Base-by-base conservation (phyloP, 2,797 vertebrate genomes). In the Tympanoctomys barrerae region DNA sequence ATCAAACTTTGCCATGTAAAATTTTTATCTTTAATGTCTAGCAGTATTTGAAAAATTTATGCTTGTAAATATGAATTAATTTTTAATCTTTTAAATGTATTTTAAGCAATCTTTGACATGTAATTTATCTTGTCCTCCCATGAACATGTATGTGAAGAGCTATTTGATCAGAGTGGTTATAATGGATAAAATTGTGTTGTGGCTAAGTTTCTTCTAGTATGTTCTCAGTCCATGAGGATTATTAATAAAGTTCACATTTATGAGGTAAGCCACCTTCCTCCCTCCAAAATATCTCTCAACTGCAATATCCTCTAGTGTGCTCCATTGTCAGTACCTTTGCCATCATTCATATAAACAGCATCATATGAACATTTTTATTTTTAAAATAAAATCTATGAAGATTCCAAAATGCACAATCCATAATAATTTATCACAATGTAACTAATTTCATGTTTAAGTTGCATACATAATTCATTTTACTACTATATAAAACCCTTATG, bases 21-120 rank as follows among this genome's bases (percentile, higher is more conserved):
- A 87, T 70, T 7, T 14, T 90, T 85, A 57, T 36, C 91, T 90
- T 92, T 91, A 70, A 85, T 78, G 24, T 68, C 42, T 57, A 75
- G 12, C 0, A 84, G n/a, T 16, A 61, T 57, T 87, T 78, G 8
- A 75, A 88, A 80, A 61, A 36, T 26, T 77, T 85, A 87, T 42
- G 81, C 3, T 1, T 39, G 2, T 95, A 68, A 83, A 49, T 16
- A 77, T 46, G 24, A 1, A 16, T 88, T 5, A 81, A 62, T 36
- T 70, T 36, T 36, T n/a, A 9, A 87, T 89, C 13, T 46, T 85
- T 85, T 42, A 57, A 9, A 2, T 46, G 36, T 82, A 90, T 93
- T 86, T 86, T 42, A 18, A 83, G 64, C 3, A 36, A 11, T 61
- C 3, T 9, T 26, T 62, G 49, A 78, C 81, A 87, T 87, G 83